These are phyloP conservation scores for Iselma pallidipennis DNA, from an alignment of 2,888 invertebrate species.

Conservation along the genomic window DNA sequence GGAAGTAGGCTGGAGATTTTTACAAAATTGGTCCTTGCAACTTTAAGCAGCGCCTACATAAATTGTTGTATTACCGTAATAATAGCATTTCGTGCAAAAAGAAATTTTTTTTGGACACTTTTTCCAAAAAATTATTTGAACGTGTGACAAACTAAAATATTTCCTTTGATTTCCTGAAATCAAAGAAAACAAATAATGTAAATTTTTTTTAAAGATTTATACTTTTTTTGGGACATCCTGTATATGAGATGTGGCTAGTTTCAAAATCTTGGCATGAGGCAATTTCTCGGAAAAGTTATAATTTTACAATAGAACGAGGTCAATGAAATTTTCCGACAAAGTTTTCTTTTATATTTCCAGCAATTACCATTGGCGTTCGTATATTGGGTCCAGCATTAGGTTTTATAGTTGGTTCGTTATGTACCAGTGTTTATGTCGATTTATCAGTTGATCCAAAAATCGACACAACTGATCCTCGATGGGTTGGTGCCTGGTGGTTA, in stretches of 20 bases:
- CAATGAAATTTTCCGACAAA: not conserved
- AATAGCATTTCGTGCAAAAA: not conserved
- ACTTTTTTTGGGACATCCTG: not conserved
- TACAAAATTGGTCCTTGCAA: not conserved
- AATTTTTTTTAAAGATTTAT: too few relatives aligned
- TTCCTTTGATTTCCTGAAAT: too few relatives aligned
- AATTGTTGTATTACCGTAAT: not conserved
- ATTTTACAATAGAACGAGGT: not conserved
- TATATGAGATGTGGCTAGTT: not conserved
- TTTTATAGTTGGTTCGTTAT: slow-evolving; percentile 86
- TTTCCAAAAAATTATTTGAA: too few relatives aligned
- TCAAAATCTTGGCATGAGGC: not conserved
- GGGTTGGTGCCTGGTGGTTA: slow-evolving; percentile 98
- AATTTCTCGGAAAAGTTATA: slow-evolving; percentile 4
- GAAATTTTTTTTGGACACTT: not conserved
- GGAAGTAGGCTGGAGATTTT: not conserved
- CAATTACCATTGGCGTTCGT: slow-evolving; percentile 89
- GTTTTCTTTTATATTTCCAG: slow-evolving; percentile 56
- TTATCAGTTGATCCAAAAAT: slow-evolving; percentile 74
- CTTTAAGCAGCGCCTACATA: not conserved
- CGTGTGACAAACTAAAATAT: too few relatives aligned
- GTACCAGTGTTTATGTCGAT: slow-evolving; percentile 86
- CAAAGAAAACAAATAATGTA: too few relatives aligned
- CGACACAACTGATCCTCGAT: slow-evolving; percentile 79
- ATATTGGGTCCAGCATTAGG: slow-evolving; percentile 90